Conservation (phyloP, 2,888 invertebrate species). For the Campoletis raptor region DNA sequence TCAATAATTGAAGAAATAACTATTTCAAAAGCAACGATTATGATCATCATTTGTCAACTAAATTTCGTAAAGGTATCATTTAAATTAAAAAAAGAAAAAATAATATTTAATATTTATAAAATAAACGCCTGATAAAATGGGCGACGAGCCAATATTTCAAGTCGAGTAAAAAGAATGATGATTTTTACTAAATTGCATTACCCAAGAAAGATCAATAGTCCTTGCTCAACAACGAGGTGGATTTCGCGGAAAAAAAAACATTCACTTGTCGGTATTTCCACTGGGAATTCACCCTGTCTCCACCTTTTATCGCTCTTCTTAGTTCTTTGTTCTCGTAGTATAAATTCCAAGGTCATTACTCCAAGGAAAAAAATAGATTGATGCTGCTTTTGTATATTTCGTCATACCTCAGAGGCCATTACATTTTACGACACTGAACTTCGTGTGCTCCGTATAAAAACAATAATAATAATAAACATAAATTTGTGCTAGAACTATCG, state of each 20-base stretch:
- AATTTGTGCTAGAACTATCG: neutral
- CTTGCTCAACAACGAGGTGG: neutral
- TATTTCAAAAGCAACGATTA: neutral
- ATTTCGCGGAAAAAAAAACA: neutral
- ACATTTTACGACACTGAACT: neutral
- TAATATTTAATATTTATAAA: too few species aligned
- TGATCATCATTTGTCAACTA: neutral
- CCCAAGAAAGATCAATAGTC: neutral
- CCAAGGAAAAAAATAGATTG: neutral
- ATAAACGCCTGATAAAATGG: neutral
- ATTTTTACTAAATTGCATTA: neutral
- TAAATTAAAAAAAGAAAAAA: neutral
- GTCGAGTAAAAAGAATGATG: neutral
- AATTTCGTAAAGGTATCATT: neutral
- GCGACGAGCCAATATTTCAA: neutral
- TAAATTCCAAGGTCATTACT: constrained; percentile 24
- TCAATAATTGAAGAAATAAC: neutral
- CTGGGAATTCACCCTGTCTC: neutral
- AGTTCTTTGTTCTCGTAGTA: neutral
- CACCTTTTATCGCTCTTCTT: constrained; percentile 31
- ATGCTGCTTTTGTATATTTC: neutral
- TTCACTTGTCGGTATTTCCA: constrained; percentile 17
- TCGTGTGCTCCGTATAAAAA: neutral
- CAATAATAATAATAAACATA: neutral
- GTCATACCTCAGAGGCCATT: neutral